Evolutionary conservation across 2,113 vertebrate species (phyloP).

Genomic region (Tangachromis dhanisi): DNA sequence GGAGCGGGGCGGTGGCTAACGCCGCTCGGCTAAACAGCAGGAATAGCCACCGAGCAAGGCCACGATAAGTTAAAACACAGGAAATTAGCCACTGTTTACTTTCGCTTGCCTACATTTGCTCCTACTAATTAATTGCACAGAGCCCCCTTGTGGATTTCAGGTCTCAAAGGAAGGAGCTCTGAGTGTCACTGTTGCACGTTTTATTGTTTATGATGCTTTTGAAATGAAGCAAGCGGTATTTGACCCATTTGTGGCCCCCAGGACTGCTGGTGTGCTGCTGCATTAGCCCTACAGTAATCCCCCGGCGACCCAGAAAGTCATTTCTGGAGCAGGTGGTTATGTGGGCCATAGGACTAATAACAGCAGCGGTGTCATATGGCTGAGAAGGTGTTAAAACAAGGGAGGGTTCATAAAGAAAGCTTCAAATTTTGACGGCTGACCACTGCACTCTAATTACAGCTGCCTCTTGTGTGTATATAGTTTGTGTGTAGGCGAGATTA

Average conservation of each 20-base stretch:
- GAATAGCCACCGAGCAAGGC: background rate
- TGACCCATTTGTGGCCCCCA: slow-evolving; percentile 54
- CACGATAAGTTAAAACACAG: slow-evolving; percentile 39
- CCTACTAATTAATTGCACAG: slow-evolving; percentile 29
- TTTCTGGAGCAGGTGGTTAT: slow-evolving; percentile 55
- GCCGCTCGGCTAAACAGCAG: background rate
- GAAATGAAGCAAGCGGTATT: background rate
- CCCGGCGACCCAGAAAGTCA: slow-evolving; percentile 52
- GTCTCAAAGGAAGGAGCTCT: background rate
- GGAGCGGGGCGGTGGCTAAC: background rate
- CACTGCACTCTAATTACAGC: background rate
- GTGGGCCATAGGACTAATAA: slow-evolving; percentile 34
- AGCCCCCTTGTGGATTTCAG: slow-evolving; percentile 1
- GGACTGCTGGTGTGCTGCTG: background rate
- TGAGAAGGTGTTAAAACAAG: slow-evolving; percentile 20
- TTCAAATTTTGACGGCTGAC: background rate
- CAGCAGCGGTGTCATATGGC: slow-evolving; percentile 23
- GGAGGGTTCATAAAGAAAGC: background rate
- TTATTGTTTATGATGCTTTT: background rate
- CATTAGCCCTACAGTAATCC: slow-evolving; percentile 46
- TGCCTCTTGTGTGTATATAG: background rate
- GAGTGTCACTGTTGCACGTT: background rate
- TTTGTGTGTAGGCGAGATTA: background rate
- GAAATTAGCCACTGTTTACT: slow-evolving; percentile 48
- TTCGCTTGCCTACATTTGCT: slow-evolving; percentile 35